Evolutionary conservation across 2,113 vertebrate genomes (phyloP).

Genomic region (Tragelaphus strepsiceros): DNA sequence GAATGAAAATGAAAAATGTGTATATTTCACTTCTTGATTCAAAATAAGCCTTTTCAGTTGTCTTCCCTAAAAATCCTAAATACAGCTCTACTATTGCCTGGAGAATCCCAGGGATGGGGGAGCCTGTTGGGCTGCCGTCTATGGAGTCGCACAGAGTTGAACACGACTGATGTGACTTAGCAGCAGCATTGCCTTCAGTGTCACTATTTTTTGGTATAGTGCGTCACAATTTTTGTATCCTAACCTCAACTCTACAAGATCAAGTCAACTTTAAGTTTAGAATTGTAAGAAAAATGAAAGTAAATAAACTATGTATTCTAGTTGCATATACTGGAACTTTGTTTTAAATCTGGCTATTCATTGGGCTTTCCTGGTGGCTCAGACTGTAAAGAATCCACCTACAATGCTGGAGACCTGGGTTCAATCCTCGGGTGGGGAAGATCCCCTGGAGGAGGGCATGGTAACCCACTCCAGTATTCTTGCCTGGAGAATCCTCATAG

Average conservation of each 20-base stretch:
- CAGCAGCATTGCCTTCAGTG: not conserved
- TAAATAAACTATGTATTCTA: not conserved
- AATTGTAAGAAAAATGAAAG: not conserved
- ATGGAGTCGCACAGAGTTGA: too few species aligned
- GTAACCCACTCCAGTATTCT: not conserved
- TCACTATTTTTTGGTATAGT: not conserved
- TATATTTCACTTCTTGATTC: not conserved
- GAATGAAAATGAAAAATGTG: not conserved
- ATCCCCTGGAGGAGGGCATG: not conserved
- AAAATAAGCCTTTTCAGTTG: not conserved
- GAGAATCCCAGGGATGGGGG: too few species aligned
- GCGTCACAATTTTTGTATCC: not conserved
- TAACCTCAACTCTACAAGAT: not conserved
- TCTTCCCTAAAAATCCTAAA: not conserved
- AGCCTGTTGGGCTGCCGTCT: too few species aligned
- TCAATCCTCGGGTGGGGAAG: rapidly evolving
- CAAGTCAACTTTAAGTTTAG: not conserved
- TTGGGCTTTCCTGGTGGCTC: not conserved
- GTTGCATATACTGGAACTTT: not conserved
- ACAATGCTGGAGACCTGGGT: not conserved
- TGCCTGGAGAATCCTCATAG: not conserved
- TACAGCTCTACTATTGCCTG: not conserved
- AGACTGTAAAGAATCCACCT: not conserved
- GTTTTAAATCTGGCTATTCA: not conserved
- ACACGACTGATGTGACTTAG: too few species aligned